A percentile compares a stretch with the other conserved stretches of the same genome.
These are phyloP conservation scores for Irena cyanogastra DNA, from an alignment of 2,113 vertebrate species.

Conservation along the genomic window DNA sequence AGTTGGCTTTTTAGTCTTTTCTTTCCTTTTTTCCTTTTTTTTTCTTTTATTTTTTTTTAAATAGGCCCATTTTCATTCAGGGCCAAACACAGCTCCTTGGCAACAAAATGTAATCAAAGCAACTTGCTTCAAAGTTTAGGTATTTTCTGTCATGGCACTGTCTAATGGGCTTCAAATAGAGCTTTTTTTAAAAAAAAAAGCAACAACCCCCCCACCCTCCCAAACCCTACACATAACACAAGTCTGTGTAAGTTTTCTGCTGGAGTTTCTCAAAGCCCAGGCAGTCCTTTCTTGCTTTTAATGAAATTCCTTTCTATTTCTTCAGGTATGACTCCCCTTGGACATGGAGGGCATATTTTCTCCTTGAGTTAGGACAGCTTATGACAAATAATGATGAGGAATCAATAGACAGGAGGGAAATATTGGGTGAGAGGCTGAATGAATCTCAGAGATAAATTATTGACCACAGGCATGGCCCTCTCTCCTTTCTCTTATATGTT, in stretches of 20 bases:
- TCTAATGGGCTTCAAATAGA: constrained; percentile 28
- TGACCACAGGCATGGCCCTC: constrained; percentile 76
- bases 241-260: constrained; percentile 71
- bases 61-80: constrained; percentile 34
- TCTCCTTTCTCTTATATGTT: constrained; percentile 79
- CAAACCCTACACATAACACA: constrained; percentile 31
- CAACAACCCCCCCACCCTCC: background rate
- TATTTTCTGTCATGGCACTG: constrained; percentile 8
- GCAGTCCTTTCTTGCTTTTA: constrained; percentile 78
- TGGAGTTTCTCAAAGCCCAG: constrained; percentile 72
- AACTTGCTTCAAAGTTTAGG: constrained; percentile 49
- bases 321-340: constrained; percentile 81
- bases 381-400: constrained; percentile 86
- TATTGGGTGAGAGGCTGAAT: constrained; percentile 81
- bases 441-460: constrained; percentile 88
- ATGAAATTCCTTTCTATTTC: constrained; percentile 86
- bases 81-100: constrained; percentile 47
- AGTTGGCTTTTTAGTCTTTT: background rate
- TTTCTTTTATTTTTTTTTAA: background rate
- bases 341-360: constrained; percentile 79
- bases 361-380: constrained; percentile 81
- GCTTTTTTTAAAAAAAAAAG: background rate
- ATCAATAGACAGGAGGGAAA: constrained; percentile 81
- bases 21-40: background rate
- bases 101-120: constrained; percentile 54